These are phyloP conservation scores for Chrysomela aeneicollis DNA, from an alignment of 2,888 invertebrate genomes.

Conservation along the genomic window DNA sequence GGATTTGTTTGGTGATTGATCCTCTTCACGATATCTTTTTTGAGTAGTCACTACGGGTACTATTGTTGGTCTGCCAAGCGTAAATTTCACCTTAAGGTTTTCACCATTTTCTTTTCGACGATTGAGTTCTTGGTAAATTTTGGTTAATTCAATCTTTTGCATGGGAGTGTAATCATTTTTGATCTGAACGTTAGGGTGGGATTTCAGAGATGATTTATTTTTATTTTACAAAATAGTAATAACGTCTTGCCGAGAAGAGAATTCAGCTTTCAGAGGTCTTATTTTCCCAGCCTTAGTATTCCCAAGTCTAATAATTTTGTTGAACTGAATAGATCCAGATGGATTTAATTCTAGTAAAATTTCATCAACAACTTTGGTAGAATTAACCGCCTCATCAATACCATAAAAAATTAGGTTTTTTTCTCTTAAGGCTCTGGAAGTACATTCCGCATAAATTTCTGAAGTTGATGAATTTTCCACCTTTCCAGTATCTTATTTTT, in stretches of 20 bases:
- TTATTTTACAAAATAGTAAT: neutral
- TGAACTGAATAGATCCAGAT: too few relatives aligned
- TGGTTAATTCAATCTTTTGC: neutral
- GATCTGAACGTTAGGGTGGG: neutral
- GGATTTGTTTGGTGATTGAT: constrained; percentile 4
- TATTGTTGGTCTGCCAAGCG: neutral
- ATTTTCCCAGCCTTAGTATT: too few relatives aligned
- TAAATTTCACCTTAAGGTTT: neutral
- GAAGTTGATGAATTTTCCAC: constrained; percentile 2
- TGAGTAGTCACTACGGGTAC: neutral
- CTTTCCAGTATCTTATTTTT: constrained; percentile 2
- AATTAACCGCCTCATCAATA: neutral
- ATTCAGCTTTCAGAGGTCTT: too few relatives aligned
- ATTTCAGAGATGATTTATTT: neutral
- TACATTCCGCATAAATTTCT: constrained; percentile 9
- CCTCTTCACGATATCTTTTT: constrained; percentile 4
- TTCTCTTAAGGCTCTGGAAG: constrained; percentile 7
- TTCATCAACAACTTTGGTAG: too few relatives aligned
- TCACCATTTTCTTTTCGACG: neutral
- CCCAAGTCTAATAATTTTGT: too few relatives aligned
- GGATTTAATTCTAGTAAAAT: too few relatives aligned
- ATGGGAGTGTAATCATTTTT: constrained; percentile 2
- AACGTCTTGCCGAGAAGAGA: neutral
- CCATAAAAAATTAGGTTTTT: constrained; percentile 3
- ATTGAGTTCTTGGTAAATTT: neutral